Base-by-base conservation (phyloP, 2,113 vertebrate species). In the Seriola rivoliana region DNA sequence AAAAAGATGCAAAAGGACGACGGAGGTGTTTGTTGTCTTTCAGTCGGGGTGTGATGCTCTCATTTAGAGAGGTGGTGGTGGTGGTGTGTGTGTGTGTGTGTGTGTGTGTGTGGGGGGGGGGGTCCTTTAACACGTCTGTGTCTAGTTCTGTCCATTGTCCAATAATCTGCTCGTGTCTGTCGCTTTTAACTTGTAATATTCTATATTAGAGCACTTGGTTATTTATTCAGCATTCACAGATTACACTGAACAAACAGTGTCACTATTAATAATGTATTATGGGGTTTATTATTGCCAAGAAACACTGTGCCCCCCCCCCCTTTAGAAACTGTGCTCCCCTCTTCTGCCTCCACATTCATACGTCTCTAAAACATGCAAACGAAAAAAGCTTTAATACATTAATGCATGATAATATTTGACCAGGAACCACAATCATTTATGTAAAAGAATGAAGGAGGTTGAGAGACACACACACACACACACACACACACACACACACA, bases 381-480 rank as follows among this genome's bases (percentile, higher is more conserved):
- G 40, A 42, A 42, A 0, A 32, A 29, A 59, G 17, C 16, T 40
- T 44, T 38, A 63, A 84, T 42, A 42, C 12, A 52, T 68, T 32
- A 59, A 59, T 50, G 32, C 21, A 21, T 8, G 73, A 66, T 69
- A 34, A 32, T 70, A 25, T 78, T 79, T 87, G 85, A 85, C 65
- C 77, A 60, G 2, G 14, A 38, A 36, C 78, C 1, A 17, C n/a
- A 38, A 77, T 71, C 23, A 79, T 70, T 71, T 44, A 55, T 57
- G 38, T 50, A 54, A 73, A 67, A 55, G 25, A 57, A 40, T 63
- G 55, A 46, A 63, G 38, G 9, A 16, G 42, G 11, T 19, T 78
- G 44, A 59, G 50, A 84, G 40, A 69, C 42, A 77, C 59, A 59
- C 78, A 82, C 63, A 63, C 60, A 57, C 40, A 62, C 48, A 63